A percentile compares a stretch with the other conserved stretches of the same genome.
These are phyloP conservation scores for Mus spicilegus DNA, from an alignment of 2,113 vertebrate genomes.

Conservation along the genomic window DNA sequence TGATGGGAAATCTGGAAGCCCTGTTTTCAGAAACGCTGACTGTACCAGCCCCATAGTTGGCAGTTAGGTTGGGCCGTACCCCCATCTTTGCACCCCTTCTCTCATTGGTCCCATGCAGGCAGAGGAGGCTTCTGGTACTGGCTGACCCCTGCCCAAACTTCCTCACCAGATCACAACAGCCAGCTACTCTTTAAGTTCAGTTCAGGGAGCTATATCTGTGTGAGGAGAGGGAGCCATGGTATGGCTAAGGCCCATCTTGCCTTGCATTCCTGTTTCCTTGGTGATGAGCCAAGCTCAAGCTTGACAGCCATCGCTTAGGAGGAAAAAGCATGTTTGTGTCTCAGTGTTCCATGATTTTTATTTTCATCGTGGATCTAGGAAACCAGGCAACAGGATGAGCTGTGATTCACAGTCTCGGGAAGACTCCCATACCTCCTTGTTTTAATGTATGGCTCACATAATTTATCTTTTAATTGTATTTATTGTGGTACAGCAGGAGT, in stretches of 20 bases:
- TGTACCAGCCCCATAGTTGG: neutral
- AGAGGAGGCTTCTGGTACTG: neutral
- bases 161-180: neutral
- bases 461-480: constrained; percentile 12
- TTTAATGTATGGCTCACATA: neutral
- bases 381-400: neutral
- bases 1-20: too few species aligned
- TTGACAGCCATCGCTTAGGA: neutral
- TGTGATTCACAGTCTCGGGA: neutral
- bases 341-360: neutral
- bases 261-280: neutral
- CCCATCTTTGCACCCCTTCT: accelerated
- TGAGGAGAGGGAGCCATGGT: neutral
- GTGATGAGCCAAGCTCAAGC: constrained; percentile 23
- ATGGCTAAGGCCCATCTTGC: neutral
- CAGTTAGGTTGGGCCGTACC: neutral
- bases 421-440: neutral
- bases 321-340: neutral
- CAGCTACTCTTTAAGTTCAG: neutral
- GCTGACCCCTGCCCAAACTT: too few species aligned
- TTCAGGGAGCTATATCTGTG: neutral
- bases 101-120: neutral
- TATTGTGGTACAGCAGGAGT: neutral
- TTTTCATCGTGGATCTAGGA: neutral
- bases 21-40: neutral